phyloP scores from a whole-genome alignment of 2,113 vertebrate genomes.

The Galeopterus variegatus region DNA sequence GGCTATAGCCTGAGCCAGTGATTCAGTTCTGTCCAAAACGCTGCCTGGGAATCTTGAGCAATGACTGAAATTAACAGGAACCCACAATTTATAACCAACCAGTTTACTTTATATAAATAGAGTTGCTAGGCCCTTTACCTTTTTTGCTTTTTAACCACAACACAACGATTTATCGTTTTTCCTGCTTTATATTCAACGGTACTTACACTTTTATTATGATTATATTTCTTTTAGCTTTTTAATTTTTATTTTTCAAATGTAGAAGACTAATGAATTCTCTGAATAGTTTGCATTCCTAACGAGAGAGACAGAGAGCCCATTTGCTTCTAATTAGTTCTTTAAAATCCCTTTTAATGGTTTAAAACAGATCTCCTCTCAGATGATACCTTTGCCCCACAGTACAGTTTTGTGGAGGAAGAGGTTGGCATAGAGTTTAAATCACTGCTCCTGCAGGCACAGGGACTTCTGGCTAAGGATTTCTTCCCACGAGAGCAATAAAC shows the following conservation, averaged over 20 bases:
- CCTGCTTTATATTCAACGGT: neutral
- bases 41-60: neutral
- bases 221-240: constrained; percentile 42
- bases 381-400: constrained; percentile 55
- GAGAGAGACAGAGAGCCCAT: neutral
- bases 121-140: neutral
- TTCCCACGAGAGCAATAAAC: constrained; percentile 48
- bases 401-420: constrained; percentile 9
- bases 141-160: constrained; percentile 19
- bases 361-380: neutral
- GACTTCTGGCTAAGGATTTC: neutral
- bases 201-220: constrained; percentile 23
- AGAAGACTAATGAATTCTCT: neutral
- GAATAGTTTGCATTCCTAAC: neutral
- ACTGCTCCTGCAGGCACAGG: neutral
- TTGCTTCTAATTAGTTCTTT: constrained; percentile 60
- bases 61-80: constrained; percentile 17
- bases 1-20: constrained; percentile 39
- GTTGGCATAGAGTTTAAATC: neutral
- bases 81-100: neutral
- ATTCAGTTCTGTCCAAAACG: constrained; percentile 56
- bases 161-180: constrained; percentile 8
- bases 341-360: constrained; percentile 29
- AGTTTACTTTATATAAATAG: constrained; percentile 8
- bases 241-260: constrained; percentile 30